A percentile compares a stretch with the other conserved stretches of the same genome.
Conservation (phyloP, 2,113 vertebrate genomes). For the Tympanuchus pallidicinctus region DNA sequence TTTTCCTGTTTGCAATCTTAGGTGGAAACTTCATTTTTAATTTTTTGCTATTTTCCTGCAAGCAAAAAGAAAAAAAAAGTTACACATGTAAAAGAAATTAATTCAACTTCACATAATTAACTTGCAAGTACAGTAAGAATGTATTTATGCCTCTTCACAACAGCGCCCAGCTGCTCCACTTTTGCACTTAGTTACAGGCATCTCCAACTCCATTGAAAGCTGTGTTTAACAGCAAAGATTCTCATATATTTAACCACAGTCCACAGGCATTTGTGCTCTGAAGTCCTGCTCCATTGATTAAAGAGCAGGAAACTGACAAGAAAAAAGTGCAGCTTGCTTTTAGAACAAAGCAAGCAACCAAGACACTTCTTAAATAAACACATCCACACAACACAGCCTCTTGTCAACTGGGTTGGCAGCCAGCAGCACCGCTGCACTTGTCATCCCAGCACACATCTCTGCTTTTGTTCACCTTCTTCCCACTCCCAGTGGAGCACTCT, state of each 20-base stretch:
- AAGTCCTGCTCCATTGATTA: neutral
- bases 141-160: neutral
- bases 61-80: slow-evolving; percentile 19
- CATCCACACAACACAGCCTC: neutral
- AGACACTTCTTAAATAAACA: neutral
- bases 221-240: neutral
- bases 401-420: neutral
- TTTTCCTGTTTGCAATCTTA: slow-evolving; percentile 98
- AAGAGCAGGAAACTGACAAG: neutral
- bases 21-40: slow-evolving; percentile 99
- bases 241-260: accelerated
- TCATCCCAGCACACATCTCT: neutral
- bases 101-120: neutral
- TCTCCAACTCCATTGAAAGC: neutral
- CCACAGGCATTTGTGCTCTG: neutral
- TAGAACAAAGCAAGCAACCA: neutral
- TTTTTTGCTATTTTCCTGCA: slow-evolving; percentile 98
- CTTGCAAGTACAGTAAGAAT: neutral
- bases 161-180: neutral
- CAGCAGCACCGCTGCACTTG: neutral
- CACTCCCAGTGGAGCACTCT: neutral
- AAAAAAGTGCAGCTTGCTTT: neutral
- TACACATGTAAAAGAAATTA: accelerated
- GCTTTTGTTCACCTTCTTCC: neutral
- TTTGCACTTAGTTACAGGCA: neutral